These are phyloP conservation scores for Neostethus bicornis DNA, from an alignment of 2,797 vertebrate genomes.

Conservation along the genomic window DNA sequence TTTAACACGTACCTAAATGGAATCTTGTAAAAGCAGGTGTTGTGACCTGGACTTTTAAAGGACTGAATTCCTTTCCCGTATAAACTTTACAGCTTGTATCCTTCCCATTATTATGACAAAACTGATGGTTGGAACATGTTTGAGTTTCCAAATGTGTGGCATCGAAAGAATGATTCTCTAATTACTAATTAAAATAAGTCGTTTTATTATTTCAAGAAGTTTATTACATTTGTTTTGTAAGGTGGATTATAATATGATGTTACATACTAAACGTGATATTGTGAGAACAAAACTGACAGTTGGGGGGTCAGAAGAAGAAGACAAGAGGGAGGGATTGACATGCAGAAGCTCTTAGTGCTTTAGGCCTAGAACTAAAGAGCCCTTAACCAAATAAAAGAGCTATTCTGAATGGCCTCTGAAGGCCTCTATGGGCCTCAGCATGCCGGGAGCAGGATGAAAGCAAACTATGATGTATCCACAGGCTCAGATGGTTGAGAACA, in stretches of 20 bases:
- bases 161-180: background rate
- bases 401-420: slow-evolving; percentile 48
- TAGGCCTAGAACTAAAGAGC: slow-evolving; percentile 58
- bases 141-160: background rate
- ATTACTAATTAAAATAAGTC: background rate
- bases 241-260: slow-evolving; percentile 40
- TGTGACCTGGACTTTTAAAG: slow-evolving; percentile 52
- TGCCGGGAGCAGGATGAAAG: slow-evolving; percentile 54
- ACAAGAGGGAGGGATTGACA: slow-evolving; percentile 44
- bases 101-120: slow-evolving; percentile 7
- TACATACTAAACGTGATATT: slow-evolving; percentile 52
- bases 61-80: slow-evolving; percentile 25
- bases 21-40: slow-evolving; percentile 58
- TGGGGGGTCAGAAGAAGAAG: slow-evolving; percentile 11
- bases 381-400: slow-evolving; percentile 64
- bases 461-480: slow-evolving; percentile 48
- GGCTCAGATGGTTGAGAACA: slow-evolving; percentile 40
- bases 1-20: slow-evolving; percentile 57
- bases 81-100: slow-evolving; percentile 17
- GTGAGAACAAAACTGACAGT: slow-evolving; percentile 27
- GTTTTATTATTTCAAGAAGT: slow-evolving; percentile 9
- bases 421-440: slow-evolving; percentile 50
- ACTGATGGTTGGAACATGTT: slow-evolving; percentile 3
- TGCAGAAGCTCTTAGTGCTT: slow-evolving; percentile 51
- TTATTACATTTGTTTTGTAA: slow-evolving; percentile 33